phyloP scores from a whole-genome alignment of 2,113 vertebrate genomes.

The Hassar affinis region DNA sequence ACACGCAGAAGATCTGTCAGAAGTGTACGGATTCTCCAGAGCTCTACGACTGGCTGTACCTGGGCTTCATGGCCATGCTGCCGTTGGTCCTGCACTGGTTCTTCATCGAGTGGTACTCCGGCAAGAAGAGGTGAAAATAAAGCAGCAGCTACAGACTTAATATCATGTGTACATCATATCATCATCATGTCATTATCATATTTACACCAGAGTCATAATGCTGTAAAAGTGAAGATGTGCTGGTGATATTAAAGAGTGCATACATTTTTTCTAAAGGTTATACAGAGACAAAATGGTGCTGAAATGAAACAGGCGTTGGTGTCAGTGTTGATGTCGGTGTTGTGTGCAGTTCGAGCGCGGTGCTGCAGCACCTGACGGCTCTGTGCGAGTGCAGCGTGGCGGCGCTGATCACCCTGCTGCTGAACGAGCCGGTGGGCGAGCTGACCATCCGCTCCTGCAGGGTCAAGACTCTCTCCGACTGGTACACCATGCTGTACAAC shows the following conservation, averaged over 20 bases:
- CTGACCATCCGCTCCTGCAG: slow-evolving; percentile 85
- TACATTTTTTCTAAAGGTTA: not conserved
- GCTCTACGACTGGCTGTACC: slow-evolving; percentile 95
- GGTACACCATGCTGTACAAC: slow-evolving; percentile 99
- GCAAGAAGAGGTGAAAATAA: slow-evolving; percentile 87
- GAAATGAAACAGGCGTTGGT: not conserved
- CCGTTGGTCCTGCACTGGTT: slow-evolving; percentile 96
- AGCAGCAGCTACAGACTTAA: not conserved
- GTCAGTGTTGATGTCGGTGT: not conserved
- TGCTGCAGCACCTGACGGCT: slow-evolving; percentile 89
- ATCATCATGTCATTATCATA: too few species aligned
- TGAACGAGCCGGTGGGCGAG: slow-evolving; percentile 82
- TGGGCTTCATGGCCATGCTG: slow-evolving; percentile 98
- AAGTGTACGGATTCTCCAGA: slow-evolving; percentile 82
- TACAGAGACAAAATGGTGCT: not conserved
- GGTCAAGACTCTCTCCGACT: slow-evolving; percentile 92
- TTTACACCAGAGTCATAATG: not conserved
- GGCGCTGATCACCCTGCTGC: slow-evolving; percentile 80
- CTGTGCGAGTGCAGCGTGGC: slow-evolving; percentile 85
- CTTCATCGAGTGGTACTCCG: slow-evolving; percentile 98
- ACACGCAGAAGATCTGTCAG: slow-evolving; percentile 82
- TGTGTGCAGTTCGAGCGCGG: slow-evolving; percentile 81
- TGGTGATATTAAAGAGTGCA: not conserved
- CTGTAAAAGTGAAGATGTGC: not conserved
- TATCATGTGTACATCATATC: not conserved